Percentiles rank a stretch among this genome's conserved stretches.
Conservation (phyloP, 2,888 invertebrate genomes). For the Phaonia tiefii region DNA sequence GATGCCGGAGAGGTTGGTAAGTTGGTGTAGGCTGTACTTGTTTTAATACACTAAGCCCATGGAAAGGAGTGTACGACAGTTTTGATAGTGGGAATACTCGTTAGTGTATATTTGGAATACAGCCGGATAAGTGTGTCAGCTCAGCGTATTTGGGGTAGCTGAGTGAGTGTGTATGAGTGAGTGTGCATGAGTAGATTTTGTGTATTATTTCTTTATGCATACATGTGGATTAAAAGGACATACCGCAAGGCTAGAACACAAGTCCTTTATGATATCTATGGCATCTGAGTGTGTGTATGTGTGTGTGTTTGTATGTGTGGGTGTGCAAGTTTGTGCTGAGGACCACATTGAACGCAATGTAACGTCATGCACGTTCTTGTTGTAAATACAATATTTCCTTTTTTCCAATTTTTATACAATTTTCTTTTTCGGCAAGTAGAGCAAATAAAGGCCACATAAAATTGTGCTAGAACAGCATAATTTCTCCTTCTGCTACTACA, state of each 20-base stretch:
- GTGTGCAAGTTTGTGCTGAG: neutral
- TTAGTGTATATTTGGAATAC: conserved; percentile 10
- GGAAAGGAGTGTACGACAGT: neutral
- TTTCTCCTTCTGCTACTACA: conserved; percentile 43
- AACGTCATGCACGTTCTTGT: conserved; percentile 58
- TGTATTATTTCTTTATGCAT: conserved; percentile 31
- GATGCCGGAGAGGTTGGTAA: neutral
- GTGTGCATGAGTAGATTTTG: conserved; percentile 22
- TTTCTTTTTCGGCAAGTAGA: conserved; percentile 55
- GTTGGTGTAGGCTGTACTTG: conserved; percentile 42
- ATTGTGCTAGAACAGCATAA: conserved; percentile 67
- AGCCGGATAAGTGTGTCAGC: conserved; percentile 61
- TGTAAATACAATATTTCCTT: conserved; percentile 63
- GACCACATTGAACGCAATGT: conserved; percentile 24
- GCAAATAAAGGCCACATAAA: conserved; percentile 72
- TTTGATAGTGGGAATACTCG: conserved; percentile 18
- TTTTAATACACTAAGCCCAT: conserved; percentile 10
- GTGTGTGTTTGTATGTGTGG: conserved; percentile 10
- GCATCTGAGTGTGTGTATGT: neutral
- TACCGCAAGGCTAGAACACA: conserved; percentile 53
- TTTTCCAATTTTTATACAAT: conserved; percentile 35
- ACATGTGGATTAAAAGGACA: conserved; percentile 68
- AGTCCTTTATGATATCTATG: conserved; percentile 34
- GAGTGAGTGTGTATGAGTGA: conserved; percentile 1
- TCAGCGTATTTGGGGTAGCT: conserved; percentile 36